phyloP scores from a whole-genome alignment of 2,797 vertebrate species.

The Xenops minutus region DNA sequence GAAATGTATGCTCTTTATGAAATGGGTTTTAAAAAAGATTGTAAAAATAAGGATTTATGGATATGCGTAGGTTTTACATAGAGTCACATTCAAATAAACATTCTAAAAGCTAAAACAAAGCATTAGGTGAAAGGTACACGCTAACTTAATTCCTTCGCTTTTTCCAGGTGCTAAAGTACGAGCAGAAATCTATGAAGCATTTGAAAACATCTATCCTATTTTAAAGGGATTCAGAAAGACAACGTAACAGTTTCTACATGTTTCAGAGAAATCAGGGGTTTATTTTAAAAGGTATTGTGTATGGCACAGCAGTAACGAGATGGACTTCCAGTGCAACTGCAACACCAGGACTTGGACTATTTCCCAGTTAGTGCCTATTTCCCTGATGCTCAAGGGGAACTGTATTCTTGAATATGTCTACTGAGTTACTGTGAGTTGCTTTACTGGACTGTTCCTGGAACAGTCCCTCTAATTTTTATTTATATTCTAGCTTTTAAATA shows the following conservation, averaged over 20 bases:
- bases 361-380: constrained; percentile 60
- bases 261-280: constrained; percentile 41
- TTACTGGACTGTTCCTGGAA: constrained; percentile 47
- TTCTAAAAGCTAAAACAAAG: background rate
- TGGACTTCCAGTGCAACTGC: constrained; percentile 28
- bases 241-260: constrained; percentile 80
- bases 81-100: background rate
- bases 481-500: constrained; percentile 75
- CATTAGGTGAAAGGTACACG: background rate
- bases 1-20: background rate
- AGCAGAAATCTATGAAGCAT: constrained; percentile 98
- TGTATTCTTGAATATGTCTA: constrained; percentile 47
- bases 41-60: background rate
- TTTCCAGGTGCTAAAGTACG: constrained; percentile 94
- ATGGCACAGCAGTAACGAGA: constrained; percentile 60
- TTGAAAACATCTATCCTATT: constrained; percentile 99
- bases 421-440: constrained; percentile 69
- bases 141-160: background rate
- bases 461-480: constrained; percentile 67
- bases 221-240: constrained; percentile 98
- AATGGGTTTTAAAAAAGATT: background rate
- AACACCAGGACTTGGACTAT: constrained; percentile 56
- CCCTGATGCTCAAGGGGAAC: constrained; percentile 27
- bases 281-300: constrained; percentile 48
- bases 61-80: background rate